Evolutionary conservation across 2,888 invertebrate genomes (phyloP).

Genomic region (Scelioninae gen. 1): DNA sequence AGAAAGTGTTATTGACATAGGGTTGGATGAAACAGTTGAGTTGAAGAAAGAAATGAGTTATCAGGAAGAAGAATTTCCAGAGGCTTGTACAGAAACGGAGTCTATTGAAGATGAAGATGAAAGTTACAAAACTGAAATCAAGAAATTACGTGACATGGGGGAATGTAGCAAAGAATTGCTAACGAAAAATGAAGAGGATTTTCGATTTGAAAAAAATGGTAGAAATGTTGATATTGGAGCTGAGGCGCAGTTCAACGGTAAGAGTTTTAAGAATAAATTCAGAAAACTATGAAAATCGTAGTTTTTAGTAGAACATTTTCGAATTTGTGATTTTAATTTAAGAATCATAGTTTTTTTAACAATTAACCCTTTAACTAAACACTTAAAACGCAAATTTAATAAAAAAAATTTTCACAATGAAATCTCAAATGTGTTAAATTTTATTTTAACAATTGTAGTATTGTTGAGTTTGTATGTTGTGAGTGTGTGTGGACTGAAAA

Average conservation of each 20-base stretch:
- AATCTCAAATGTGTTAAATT: no score
- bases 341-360: no score
- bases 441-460: no score
- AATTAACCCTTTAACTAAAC: no score
- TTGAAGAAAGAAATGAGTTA: slow-evolving; percentile 29
- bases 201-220: slow-evolving; percentile 56
- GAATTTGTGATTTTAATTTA: no score
- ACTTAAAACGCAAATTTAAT: no score
- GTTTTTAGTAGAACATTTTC: no score
- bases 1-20: slow-evolving; percentile 42
- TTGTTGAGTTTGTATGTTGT: no score
- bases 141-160: slow-evolving; percentile 78
- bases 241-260: slow-evolving; percentile 79
- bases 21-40: slow-evolving; percentile 52
- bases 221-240: slow-evolving; percentile 66
- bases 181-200: slow-evolving; percentile 46
- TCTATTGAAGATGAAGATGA: slow-evolving; percentile 79
- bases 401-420: no score
- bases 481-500: no score
- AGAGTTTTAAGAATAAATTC: slow-evolving; percentile 1
- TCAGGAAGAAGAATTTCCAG: slow-evolving; percentile 45
- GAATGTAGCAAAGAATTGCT: slow-evolving; percentile 79
- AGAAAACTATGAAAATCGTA: no score
- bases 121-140: slow-evolving; percentile 80
- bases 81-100: slow-evolving; percentile 71